Percentiles rank a stretch among this genome's conserved stretches.
phyloP scores from a whole-genome alignment of 2,888 invertebrate species.

The Ectemnius cavifrons region DNA sequence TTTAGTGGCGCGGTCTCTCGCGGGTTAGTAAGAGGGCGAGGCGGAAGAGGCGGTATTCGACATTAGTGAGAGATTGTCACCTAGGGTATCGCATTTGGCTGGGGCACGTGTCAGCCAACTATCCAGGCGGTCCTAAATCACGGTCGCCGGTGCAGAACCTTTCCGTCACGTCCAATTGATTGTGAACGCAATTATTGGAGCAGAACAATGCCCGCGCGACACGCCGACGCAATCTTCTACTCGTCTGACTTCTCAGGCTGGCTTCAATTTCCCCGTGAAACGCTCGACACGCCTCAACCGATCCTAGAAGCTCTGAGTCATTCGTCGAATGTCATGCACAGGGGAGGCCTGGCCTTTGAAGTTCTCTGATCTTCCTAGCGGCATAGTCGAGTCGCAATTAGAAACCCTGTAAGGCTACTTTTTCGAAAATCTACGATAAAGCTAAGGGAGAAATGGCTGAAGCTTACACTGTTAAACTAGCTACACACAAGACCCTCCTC shows the following conservation, averaged over 20 bases:
- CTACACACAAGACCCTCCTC: too few relatives aligned
- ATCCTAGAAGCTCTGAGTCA: slow-evolving; percentile 24
- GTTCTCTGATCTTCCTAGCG: too few relatives aligned
- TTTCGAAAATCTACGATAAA: too few relatives aligned
- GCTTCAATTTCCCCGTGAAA: slow-evolving; percentile 25
- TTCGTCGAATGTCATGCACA: slow-evolving; percentile 18
- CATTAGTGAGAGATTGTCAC: neutral
- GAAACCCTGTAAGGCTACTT: too few relatives aligned
- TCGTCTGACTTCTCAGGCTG: neutral
- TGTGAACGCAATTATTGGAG: slow-evolving; percentile 57
- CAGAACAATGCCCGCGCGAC: slow-evolving; percentile 53
- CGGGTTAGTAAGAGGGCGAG: too few relatives aligned
- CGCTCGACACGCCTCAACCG: slow-evolving; percentile 14
- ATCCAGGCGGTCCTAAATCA: slow-evolving; percentile 52
- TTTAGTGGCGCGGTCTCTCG: too few relatives aligned
- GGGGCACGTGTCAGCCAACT: slow-evolving; percentile 18
- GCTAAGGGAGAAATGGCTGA: too few relatives aligned
- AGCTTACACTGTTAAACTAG: too few relatives aligned
- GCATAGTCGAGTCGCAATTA: too few relatives aligned
- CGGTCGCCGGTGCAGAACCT: slow-evolving; percentile 49
- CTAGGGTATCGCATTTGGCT: neutral
- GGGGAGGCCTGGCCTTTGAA: too few relatives aligned
- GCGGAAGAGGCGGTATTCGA: too few relatives aligned
- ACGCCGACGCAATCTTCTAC: slow-evolving; percentile 29
- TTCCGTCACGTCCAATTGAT: slow-evolving; percentile 59